These are phyloP conservation scores for Sebastes matsubarae DNA, from an alignment of 2,797 vertebrate species.

Conservation along the genomic window DNA sequence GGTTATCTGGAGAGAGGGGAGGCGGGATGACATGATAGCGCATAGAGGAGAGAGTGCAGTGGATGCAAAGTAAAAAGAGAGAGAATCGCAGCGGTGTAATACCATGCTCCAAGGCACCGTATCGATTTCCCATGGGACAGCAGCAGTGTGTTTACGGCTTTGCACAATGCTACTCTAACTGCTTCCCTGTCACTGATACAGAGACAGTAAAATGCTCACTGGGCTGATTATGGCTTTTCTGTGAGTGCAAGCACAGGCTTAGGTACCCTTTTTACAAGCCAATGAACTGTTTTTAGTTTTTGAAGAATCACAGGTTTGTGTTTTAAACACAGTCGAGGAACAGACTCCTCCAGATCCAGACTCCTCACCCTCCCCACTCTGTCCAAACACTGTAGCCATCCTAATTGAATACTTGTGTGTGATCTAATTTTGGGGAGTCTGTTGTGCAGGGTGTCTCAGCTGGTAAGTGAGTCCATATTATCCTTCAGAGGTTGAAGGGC, in stretches of 20 bases:
- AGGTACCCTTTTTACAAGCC: neutral
- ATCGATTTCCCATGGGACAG: slow-evolving; percentile 69
- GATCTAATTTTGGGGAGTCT: slow-evolving; percentile 50
- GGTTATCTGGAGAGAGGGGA: slow-evolving; percentile 30
- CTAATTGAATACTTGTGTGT: slow-evolving; percentile 49
- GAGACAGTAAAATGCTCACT: slow-evolving; percentile 58
- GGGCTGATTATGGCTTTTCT: slow-evolving; percentile 28
- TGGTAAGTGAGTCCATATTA: slow-evolving; percentile 21
- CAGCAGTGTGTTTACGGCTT: slow-evolving; percentile 60
- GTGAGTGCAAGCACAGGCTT: slow-evolving; percentile 3
- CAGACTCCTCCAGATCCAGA: neutral
- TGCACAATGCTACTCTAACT: slow-evolving; percentile 64
- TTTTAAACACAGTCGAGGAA: neutral
- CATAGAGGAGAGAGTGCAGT: slow-evolving; percentile 24
- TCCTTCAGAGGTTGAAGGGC: slow-evolving; percentile 24
- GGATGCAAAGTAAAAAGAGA: slow-evolving; percentile 32
- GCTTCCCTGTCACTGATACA: slow-evolving; percentile 54
- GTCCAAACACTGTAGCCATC: neutral
- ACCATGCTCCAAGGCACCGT: slow-evolving; percentile 46
- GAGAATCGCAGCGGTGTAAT: slow-evolving; percentile 63
- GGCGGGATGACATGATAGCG: slow-evolving; percentile 14
- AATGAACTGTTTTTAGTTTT: slow-evolving; percentile 2
- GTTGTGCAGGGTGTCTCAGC: slow-evolving; percentile 23
- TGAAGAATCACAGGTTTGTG: slow-evolving; percentile 3
- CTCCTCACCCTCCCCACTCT: neutral